Base-by-base conservation (phyloP, 2,888 invertebrate genomes). In the Ormyrus pomaceus region DNA sequence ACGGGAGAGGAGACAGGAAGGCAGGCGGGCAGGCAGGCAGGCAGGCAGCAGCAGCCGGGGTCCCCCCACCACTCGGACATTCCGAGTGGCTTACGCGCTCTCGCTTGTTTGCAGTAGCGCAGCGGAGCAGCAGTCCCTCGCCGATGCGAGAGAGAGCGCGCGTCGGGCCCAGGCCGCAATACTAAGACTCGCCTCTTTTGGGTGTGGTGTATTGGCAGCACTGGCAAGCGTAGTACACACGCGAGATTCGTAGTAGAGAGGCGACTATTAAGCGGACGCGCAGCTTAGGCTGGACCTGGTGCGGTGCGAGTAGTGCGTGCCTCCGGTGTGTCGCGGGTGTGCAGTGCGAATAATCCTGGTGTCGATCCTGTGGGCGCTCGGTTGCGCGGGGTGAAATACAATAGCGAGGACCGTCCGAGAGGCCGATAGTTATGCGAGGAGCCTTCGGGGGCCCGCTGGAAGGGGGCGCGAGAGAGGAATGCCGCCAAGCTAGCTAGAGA, bases 1-100 rank as follows among this genome's bases (percentile, higher is more conserved):
- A 10, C 45, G 55, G 46, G 34, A 34, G 34, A 34, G 19, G 9
- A 65, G 11, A 8, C n/a, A 51, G 19, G 19, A 19, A 19, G 50
- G 48, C 19, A 51, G 6, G 45, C 19, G 13, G n/a, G 19, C 19
- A 19, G 19, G 19, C 19, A 19, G 19, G 19, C 19, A 19, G n/a
- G n/a, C 34, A 19, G 10, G 10, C 13, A 19, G 13, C 56, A 48
- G 51, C 58, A 5, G 71, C 66, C 82, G 83, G 82, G 80, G 83
- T 81, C 68, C 13, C 11, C n/a, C 46, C 34, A 8, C 13, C 13
- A 45, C 51, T 65, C 75, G 53, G 62, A 45, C 68, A 56, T 66
- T 74, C 71, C 66, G 68, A 62, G 74, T 9, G 77, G 75, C 59
- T 81, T 77, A 64, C 68, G 77, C 56, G 68, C 68, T 13, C 68